These are phyloP conservation scores for Cataglyphis cursor DNA, from an alignment of 2,888 invertebrate species.

Conservation along the genomic window DNA sequence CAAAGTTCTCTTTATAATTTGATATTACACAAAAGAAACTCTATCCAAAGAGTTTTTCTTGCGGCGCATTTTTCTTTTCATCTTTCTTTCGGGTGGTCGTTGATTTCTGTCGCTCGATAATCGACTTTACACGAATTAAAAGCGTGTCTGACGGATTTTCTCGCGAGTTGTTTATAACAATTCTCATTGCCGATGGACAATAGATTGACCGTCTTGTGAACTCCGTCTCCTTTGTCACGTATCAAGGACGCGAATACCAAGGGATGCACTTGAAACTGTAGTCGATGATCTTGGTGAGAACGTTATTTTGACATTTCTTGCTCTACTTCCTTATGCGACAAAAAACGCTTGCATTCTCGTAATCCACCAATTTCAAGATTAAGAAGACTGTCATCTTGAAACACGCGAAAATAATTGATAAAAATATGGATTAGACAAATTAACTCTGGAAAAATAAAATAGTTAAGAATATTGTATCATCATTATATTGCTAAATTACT, in stretches of 20 bases:
- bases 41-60: background rate
- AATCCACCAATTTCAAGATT: slow-evolving; percentile 32
- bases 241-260: slow-evolving; percentile 53
- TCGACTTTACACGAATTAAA: slow-evolving; percentile 53
- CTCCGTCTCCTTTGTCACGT: slow-evolving; percentile 55
- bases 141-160: slow-evolving; percentile 47
- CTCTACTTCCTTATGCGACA: slow-evolving; percentile 41
- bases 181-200: slow-evolving; percentile 52
- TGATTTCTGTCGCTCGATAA: slow-evolving; percentile 17
- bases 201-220: slow-evolving; percentile 46
- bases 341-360: slow-evolving; percentile 38
- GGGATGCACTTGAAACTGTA: slow-evolving; percentile 40
- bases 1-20: background rate
- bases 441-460: background rate
- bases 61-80: slow-evolving; percentile 28
- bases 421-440: background rate
- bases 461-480: background rate
- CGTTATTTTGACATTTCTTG: slow-evolving; percentile 42
- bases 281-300: slow-evolving; percentile 59
- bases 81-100: slow-evolving; percentile 16
- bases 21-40: background rate
- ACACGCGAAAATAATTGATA: background rate
- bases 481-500: background rate
- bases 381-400: slow-evolving; percentile 5
- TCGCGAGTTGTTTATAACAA: slow-evolving; percentile 29